A percentile compares a stretch with the other conserved stretches of the same genome.
phyloP scores from a whole-genome alignment of 2,888 invertebrate species.

The Dugesia japonica region DNA sequence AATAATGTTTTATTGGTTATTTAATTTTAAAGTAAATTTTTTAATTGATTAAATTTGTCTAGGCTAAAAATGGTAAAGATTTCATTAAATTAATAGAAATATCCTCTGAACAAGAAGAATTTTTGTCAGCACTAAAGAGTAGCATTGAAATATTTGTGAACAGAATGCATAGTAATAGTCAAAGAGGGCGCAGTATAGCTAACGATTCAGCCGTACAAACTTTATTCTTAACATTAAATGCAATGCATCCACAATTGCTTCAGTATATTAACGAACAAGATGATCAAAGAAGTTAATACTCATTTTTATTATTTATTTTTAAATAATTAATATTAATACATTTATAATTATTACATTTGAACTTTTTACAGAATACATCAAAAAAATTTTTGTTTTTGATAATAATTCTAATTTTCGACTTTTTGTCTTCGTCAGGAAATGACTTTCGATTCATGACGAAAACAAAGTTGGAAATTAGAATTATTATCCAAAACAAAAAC shows the following conservation, averaged over 20 bases:
- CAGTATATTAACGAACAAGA: constrained; percentile 58
- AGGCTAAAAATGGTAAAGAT: neutral
- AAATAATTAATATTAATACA: too few species aligned
- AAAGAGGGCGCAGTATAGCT: constrained; percentile 73
- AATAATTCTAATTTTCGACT: too few species aligned
- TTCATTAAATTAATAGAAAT: constrained; percentile 20
- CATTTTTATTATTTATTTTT: too few species aligned
- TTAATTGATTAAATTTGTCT: neutral
- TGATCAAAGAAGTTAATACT: constrained; percentile 50
- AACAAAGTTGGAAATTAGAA: too few species aligned
- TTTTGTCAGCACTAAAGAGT: constrained; percentile 65
- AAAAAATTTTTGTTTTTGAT: too few species aligned
- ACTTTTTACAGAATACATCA: too few species aligned
- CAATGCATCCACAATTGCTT: constrained; percentile 79
- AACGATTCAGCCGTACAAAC: constrained; percentile 93
- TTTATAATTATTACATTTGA: too few species aligned
- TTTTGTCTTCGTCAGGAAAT: too few species aligned
- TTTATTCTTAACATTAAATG: constrained; percentile 82
- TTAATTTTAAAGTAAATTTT: neutral
- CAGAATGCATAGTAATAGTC: constrained; percentile 90
- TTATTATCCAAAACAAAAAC: too few species aligned
- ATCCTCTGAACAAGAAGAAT: constrained; percentile 55
- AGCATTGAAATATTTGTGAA: constrained; percentile 91
- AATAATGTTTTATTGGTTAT: neutral
- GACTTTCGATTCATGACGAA: too few species aligned